phyloP scores from a whole-genome alignment of 2,888 invertebrate genomes.

The Caenorhabditis sp. region DNA sequence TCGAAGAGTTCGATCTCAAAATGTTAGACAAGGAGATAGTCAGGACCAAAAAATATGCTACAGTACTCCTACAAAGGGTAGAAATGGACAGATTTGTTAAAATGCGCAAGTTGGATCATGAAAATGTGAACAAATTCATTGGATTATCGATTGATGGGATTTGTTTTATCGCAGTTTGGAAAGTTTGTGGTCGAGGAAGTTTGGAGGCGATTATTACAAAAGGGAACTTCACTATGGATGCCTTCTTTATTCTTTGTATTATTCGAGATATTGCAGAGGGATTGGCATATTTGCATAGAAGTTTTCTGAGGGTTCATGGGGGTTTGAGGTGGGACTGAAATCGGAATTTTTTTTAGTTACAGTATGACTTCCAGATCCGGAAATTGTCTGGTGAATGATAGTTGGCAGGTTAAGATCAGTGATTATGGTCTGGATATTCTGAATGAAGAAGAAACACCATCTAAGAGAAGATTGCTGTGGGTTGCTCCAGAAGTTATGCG shows the following conservation, averaged over 20 bases:
- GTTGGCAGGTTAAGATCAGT: constrained; percentile 54
- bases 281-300: constrained; percentile 47
- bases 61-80: constrained; percentile 7
- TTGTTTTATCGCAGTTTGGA: constrained; percentile 57
- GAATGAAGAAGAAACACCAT: constrained; percentile 14
- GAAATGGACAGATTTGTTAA: constrained; percentile 31
- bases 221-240: constrained; percentile 54
- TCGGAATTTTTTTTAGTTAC: too few relatives aligned
- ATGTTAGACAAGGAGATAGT: constrained; percentile 42
- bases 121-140: constrained; percentile 66
- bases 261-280: constrained; percentile 55
- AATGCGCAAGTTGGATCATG: constrained; percentile 63
- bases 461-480: constrained; percentile 46
- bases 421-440: constrained; percentile 27
- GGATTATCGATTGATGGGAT: constrained; percentile 63
- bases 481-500: constrained; percentile 62
- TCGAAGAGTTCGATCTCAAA: constrained; percentile 7
- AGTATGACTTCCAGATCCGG: neutral
- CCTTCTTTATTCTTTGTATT: constrained; percentile 56
- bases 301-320: constrained; percentile 52
- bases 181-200: constrained; percentile 56
- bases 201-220: constrained; percentile 48
- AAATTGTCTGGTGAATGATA: constrained; percentile 61
- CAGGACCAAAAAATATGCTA: constrained; percentile 31
- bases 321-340: constrained; percentile 39